phyloP scores from a whole-genome alignment of 2,113 vertebrate species.

The Zosterops japonicus region DNA sequence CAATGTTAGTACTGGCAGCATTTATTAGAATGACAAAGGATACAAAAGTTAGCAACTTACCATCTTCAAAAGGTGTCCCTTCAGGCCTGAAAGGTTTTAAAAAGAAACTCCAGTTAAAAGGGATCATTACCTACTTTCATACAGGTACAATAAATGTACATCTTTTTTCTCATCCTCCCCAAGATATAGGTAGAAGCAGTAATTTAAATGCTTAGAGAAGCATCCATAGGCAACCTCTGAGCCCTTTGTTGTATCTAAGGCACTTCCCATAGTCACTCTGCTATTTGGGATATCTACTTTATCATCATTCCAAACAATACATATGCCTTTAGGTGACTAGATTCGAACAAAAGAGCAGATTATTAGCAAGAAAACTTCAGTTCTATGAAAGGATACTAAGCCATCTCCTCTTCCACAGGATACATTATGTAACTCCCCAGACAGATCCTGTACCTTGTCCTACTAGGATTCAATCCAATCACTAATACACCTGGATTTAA shows the following conservation, averaged over 20 bases:
- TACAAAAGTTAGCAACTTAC: conserved; percentile 75
- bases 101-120: conserved; percentile 62
- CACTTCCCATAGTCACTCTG: neutral
- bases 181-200: neutral
- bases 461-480: neutral
- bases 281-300: neutral
- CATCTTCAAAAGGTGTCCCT: conserved; percentile 98
- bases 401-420: neutral
- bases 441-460: neutral
- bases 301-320: neutral
- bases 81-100: conserved; percentile 85
- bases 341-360: neutral
- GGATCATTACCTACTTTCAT: neutral
- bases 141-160: accelerated
- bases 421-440: neutral
- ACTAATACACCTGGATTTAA: neutral
- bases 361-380: neutral
- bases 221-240: neutral
- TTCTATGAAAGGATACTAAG: neutral
- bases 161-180: neutral
- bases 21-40: neutral
- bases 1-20: neutral
- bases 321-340: neutral
- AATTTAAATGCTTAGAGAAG: neutral
- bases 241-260: neutral